Evolutionary conservation across 1,140 invertebrate genomes (phyloP), one percentile per base, ranked within the genome.

Genomic region (Papilio helenus): DNA sequence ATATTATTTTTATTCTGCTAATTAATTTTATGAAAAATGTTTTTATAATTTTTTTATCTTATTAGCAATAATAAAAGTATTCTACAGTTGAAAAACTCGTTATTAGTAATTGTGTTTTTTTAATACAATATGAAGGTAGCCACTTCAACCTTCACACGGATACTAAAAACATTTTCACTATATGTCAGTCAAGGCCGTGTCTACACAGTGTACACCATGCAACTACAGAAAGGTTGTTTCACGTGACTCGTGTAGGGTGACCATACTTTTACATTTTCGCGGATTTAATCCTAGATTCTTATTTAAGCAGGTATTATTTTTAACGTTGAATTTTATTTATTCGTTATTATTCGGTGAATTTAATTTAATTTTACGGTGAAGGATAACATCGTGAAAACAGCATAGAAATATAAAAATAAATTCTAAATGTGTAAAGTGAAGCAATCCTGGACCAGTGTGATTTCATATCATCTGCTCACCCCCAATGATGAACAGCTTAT

Each of bases 111-210:
- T 26, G 1, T 14, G 26, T 58, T 8, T 61, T 61, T 29, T 68
- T 18, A 18, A 4, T 29, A 16, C 26, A n/a, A n/a, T n/a, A n/a
- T n/a, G n/a, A n/a, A n/a, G n/a, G n/a, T n/a, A n/a, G n/a, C n/a
- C n/a, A n/a, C 9, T 68, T 68, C 16, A 29, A 68, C 61, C 61
- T 68, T 68, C 61, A 68, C 23, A 34, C 61, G 26, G 29, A 65
- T 29, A 29, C 12, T 68, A 68, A 68, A 68, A 68, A 34, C 61
- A 7, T 68, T 68, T 68, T 68, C 61, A 68, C 4, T 34, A 26
- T 34, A 68, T 68, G 61, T 68, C 26, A 68, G 61, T 68, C 61
- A 68, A 68, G 61, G 61, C 4, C 61, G 26, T 68, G 61, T 68
- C 61, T 68, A 68, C 26, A 65, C 55, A 39, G 34, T 39, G 20